Percentiles rank a stretch among this genome's conserved stretches.
Conservation (phyloP, 2,113 vertebrate species). For the Trachemys scripta region DNA sequence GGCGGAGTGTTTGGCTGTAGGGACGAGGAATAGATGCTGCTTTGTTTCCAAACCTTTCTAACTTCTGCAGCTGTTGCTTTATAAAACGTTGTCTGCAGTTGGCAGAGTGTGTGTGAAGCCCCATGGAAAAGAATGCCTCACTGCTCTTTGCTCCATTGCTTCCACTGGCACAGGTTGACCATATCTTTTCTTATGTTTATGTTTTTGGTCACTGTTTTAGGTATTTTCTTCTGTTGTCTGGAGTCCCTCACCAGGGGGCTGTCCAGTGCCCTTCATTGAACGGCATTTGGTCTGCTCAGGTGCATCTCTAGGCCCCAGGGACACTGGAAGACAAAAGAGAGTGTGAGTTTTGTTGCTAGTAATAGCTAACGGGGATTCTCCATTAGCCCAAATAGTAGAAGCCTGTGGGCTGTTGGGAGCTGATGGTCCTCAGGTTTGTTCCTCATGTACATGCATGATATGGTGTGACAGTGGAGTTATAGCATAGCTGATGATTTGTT, state of each 20-base stretch:
- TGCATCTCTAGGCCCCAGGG: background rate
- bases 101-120: rapidly evolving
- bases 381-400: background rate
- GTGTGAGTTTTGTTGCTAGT: background rate
- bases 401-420: background rate
- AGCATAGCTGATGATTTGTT: background rate
- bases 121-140: background rate
- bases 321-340: background rate
- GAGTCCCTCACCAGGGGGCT: rapidly evolving
- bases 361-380: background rate
- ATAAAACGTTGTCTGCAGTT: background rate
- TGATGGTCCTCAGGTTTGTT: background rate
- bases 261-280: background rate
- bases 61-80: background rate
- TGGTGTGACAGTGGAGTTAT: background rate
- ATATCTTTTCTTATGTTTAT: background rate
- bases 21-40: background rate
- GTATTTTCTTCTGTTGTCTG: background rate
- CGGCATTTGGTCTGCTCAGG: background rate
- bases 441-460: background rate
- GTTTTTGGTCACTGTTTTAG: background rate
- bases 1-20: background rate
- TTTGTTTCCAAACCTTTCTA: background rate
- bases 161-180: background rate
- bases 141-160: background rate